Base-by-base conservation (phyloP, 30 jellyfish, hydroid and myxozoan species). In the Aurelia aurita region DNA sequence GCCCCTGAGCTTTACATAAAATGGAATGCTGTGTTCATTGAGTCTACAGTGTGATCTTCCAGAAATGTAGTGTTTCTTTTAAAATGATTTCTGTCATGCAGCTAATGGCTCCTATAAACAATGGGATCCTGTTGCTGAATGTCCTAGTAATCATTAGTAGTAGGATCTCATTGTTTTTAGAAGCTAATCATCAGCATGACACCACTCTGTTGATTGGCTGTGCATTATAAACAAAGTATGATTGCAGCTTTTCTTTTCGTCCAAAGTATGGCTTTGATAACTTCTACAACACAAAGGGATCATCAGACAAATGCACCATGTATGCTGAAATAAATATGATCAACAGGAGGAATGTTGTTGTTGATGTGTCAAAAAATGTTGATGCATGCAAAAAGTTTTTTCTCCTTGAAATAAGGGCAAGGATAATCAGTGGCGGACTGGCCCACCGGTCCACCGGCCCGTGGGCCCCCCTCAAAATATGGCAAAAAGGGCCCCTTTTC, bases 261-360 rank as follows among this genome's bases (percentile, higher is more conserved):
- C 28, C 28, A 21, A 18, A 70, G 82, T 23, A 14, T 27, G 68
- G n/a, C 34, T 70, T 70, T 46, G 67, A 70, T 39, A 39, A 70
- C 21, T 32, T 70, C 68, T 70, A 70, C 28, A 22, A 44, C 67
- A n/a, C 64, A 13, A 70, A 70, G 39, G n/a, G 21, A 19, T 20
- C 82, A 70, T 27, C n/a, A 14, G 82, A 70, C 68, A 70, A 70
- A 70, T 70, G 82, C 67, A 70, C 82, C 34, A 70, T 70, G 82
- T 70, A 14, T 46, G n/a, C 67, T 31, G 74, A 73, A 27, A 44
- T 44, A 49, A 74, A 23, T 45, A 69, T 69, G 53, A 69, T 69
- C 31, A 69, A 69, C 51, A 69, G 81, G 51, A 35, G 81, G 61
- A 69, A 69, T 69, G 81, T 69, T 32, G 57, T 23, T 18, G 57